These are phyloP conservation scores for Sinotaia quadrata DNA, from an alignment of 2,888 invertebrate genomes.

Conservation along the genomic window DNA sequence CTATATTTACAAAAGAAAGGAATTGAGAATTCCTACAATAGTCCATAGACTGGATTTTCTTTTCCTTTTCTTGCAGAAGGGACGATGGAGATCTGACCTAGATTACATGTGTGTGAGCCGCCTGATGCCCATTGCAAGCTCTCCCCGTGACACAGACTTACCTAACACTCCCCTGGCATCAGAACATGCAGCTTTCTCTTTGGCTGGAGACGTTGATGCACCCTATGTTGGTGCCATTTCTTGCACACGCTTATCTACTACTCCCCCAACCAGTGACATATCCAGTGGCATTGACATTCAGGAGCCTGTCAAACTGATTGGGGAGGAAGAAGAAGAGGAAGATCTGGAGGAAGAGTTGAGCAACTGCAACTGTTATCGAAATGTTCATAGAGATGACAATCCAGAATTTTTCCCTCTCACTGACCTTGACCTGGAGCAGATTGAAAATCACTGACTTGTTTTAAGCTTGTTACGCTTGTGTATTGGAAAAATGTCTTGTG, in stretches of 20 bases:
- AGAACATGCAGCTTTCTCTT: slow-evolving; percentile 21
- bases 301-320: slow-evolving; percentile 50
- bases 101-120: slow-evolving; percentile 35
- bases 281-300: slow-evolving; percentile 35
- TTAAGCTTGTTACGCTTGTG: neutral
- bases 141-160: slow-evolving; percentile 60
- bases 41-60: too few species aligned
- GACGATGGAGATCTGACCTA: slow-evolving; percentile 46
- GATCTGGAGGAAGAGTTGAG: slow-evolving; percentile 32
- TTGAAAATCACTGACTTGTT: slow-evolving; percentile 66
- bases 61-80: slow-evolving; percentile 46
- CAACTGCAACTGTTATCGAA: slow-evolving; percentile 42
- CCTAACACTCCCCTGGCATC: slow-evolving; percentile 30
- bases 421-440: slow-evolving; percentile 66
- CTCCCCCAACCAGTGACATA: slow-evolving; percentile 27
- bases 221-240: too few species aligned
- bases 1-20: too few species aligned
- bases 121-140: slow-evolving; percentile 65
- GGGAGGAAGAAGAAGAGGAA: slow-evolving; percentile 48
- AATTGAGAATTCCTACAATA: too few species aligned
- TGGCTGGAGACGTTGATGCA: slow-evolving; percentile 42
- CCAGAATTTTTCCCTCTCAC: slow-evolving; percentile 59
- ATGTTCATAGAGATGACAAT: slow-evolving; percentile 35
- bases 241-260: slow-evolving; percentile 13
- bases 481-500: too few species aligned